Conservation (phyloP, 2,113 vertebrate species). For the Glaucidium brasilianum region DNA sequence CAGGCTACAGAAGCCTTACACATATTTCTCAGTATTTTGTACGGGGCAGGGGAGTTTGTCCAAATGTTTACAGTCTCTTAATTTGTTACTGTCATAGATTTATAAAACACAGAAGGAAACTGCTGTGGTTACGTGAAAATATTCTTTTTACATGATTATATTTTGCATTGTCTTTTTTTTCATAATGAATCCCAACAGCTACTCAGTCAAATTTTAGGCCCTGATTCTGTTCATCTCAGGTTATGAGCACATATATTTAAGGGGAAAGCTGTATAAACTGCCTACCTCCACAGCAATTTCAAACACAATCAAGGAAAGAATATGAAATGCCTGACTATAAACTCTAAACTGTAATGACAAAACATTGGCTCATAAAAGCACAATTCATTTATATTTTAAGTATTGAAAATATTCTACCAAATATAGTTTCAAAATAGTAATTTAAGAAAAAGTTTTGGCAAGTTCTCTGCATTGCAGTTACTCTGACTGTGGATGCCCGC, state of each 20-base stretch:
- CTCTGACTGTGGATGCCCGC: background rate
- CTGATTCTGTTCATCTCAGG: background rate
- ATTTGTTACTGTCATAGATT: background rate
- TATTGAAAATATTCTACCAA: background rate
- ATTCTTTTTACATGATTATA: background rate
- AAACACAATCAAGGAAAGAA: background rate
- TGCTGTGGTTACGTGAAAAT: background rate
- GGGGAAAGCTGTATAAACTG: background rate
- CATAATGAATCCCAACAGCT: background rate
- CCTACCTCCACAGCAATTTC: background rate
- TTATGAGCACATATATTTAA: background rate
- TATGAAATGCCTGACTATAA: background rate
- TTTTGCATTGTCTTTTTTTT: background rate
- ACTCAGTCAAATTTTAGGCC: background rate
- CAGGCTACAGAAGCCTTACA: background rate
- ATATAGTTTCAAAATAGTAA: background rate
- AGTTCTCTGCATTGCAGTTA: background rate
- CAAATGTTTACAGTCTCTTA: background rate
- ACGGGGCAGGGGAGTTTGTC: background rate
- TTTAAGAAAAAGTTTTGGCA: background rate
- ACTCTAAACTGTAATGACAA: background rate
- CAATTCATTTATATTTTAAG: background rate
- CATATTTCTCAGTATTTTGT: background rate
- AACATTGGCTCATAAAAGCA: background rate
- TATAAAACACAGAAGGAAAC: background rate